Evolutionary conservation across 2,797 vertebrate species (phyloP).

Genomic region (Heteromormyrus szaboi): DNA sequence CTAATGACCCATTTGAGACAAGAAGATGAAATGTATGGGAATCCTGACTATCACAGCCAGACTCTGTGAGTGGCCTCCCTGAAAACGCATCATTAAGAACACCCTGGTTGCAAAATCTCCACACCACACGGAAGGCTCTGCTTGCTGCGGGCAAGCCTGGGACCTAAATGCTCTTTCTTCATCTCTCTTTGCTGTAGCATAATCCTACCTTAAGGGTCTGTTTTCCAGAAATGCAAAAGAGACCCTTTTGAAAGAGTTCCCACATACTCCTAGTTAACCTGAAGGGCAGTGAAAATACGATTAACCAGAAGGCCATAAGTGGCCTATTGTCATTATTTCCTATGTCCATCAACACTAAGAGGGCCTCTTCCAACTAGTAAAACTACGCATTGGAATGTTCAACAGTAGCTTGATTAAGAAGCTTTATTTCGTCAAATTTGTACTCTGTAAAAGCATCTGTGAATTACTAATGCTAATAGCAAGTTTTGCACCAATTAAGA

Average conservation of each 20-base stretch:
- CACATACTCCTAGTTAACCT: background rate
- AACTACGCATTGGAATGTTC: background rate
- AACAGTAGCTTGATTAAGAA: background rate
- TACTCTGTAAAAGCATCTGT: background rate
- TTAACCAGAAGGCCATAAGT: background rate
- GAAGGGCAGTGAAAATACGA: background rate
- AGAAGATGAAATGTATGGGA: background rate
- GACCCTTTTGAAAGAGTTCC: background rate
- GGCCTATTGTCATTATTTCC: background rate
- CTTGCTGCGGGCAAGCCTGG: background rate
- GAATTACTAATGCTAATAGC: background rate
- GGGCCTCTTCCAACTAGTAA: background rate
- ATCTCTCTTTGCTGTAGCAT: background rate
- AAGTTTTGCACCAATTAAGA: conserved; percentile 5
- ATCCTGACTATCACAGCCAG: background rate
- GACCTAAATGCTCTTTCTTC: conserved; percentile 1
- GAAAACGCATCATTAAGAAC: background rate
- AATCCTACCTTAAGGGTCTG: background rate
- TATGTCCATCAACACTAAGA: background rate
- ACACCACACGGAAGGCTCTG: background rate
- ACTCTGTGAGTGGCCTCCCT: background rate
- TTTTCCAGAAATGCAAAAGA: background rate
- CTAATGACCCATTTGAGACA: background rate
- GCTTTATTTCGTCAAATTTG: background rate
- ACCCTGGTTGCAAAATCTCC: background rate